Percentiles rank a stretch among this genome's conserved stretches.
Conservation (phyloP, 2,113 vertebrate species). For the Spea multiplicata region DNA sequence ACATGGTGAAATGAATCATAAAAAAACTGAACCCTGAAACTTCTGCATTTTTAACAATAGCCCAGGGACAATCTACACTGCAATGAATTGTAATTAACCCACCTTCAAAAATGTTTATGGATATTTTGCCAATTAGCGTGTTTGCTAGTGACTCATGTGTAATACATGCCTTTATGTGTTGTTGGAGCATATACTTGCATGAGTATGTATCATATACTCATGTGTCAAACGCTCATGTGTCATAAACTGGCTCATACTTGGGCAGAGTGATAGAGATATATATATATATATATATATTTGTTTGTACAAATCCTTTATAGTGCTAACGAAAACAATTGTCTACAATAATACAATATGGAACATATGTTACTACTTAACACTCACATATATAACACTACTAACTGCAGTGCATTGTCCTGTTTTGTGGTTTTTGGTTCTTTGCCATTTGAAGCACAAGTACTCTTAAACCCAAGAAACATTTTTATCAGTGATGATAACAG, state of each 20-base stretch:
- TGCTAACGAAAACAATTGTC: conserved; percentile 57
- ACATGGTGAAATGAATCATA: conserved; percentile 80
- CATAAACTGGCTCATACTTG: background rate
- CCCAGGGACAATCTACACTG: conserved; percentile 74
- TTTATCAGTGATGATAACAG: conserved; percentile 27
- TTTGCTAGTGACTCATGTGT: conserved; percentile 76
- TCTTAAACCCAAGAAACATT: conserved; percentile 51
- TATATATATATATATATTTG: too few relatives aligned
- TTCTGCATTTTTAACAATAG: conserved; percentile 79
- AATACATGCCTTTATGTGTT: conserved; percentile 68
- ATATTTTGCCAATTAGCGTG: conserved; percentile 80
- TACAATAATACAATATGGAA: conserved; percentile 59
- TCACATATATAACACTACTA: conserved; percentile 77
- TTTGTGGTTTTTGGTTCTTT: conserved; percentile 74
- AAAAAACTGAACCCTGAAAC: conserved; percentile 77
- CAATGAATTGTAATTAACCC: conserved; percentile 84
- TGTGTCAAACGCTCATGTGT: background rate
- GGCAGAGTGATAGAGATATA: background rate
- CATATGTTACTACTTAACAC: conserved; percentile 78
- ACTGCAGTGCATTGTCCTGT: conserved; percentile 76
- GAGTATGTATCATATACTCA: conserved; percentile 64
- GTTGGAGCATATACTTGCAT: conserved; percentile 58
- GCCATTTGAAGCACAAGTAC: conserved; percentile 72
- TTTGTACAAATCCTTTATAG: too few relatives aligned
- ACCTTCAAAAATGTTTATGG: conserved; percentile 79